phyloP scores from a whole-genome alignment of 2,113 vertebrate genomes.

The Lycocorax pyrrhopterus region DNA sequence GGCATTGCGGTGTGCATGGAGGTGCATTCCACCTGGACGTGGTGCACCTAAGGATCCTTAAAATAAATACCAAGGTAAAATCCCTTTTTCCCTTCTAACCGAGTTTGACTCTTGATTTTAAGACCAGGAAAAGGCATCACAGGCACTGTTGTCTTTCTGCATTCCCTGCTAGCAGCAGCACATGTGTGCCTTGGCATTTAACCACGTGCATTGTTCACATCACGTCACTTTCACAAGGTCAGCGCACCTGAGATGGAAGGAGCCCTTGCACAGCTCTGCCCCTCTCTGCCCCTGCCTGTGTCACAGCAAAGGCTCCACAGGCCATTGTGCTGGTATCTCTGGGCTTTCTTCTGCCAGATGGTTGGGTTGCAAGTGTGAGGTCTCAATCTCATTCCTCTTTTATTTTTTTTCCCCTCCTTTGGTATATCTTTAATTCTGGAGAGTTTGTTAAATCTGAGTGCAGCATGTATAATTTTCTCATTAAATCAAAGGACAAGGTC shows the following conservation, averaged over 20 bases:
- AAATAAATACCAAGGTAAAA: no score
- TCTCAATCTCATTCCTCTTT: not conserved
- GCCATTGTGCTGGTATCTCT: not conserved
- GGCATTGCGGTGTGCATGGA: no score
- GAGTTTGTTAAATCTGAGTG: conserved; percentile 63
- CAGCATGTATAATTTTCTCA: conserved; percentile 70
- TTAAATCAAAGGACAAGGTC: conserved; percentile 71
- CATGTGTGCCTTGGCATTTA: not conserved
- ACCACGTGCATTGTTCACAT: not conserved
- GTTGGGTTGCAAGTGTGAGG: not conserved
- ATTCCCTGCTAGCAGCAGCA: not conserved
- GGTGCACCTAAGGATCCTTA: no score
- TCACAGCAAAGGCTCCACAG: not conserved
- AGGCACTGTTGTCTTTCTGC: not conserved
- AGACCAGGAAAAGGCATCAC: no score
- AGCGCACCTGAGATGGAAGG: not conserved
- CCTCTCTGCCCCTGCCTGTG: not conserved
- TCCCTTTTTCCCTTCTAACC: no score
- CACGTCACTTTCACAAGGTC: not conserved
- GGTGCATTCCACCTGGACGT: no score
- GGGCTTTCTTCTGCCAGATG: conserved; percentile 27
- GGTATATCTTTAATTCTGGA: conserved; percentile 40
- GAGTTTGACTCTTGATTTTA: no score
- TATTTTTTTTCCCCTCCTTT: not conserved
- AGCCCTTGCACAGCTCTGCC: not conserved